Evolutionary conservation across 2,113 vertebrate species (phyloP).

Genomic region (Toxotes chatareus): DNA sequence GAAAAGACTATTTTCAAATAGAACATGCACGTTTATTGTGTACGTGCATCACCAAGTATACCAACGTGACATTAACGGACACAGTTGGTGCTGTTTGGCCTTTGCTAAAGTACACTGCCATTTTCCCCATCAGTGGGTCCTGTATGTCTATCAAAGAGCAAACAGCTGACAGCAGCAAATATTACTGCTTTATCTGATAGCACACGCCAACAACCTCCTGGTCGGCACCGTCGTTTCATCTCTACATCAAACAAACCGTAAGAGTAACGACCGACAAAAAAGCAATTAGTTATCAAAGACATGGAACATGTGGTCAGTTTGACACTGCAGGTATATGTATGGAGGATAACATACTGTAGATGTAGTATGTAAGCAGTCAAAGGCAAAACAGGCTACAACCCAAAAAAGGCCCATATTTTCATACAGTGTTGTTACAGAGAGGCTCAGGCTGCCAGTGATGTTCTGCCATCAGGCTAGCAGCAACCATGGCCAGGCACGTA

Average conservation of each 20-base stretch:
- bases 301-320: background rate
- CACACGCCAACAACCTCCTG: background rate
- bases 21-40: too few relatives aligned
- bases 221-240: background rate
- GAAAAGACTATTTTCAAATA: background rate
- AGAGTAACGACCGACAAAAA: background rate
- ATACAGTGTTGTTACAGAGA: too few relatives aligned
- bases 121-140: background rate
- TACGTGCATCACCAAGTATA: background rate
- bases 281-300: background rate
- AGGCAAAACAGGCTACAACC: background rate
- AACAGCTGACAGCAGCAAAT: background rate
- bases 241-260: background rate
- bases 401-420: background rate
- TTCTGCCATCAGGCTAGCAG: background rate
- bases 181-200: background rate
- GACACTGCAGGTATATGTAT: background rate
- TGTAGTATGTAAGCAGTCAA: background rate
- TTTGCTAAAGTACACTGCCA: background rate
- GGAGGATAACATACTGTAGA: background rate
- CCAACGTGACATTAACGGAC: background rate
- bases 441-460: background rate
- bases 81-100: background rate
- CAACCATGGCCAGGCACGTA: background rate
- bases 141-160: conserved; percentile 22